phyloP scores from a whole-genome alignment of 2,888 invertebrate genomes.

The Acholoe squamosa region DNA sequence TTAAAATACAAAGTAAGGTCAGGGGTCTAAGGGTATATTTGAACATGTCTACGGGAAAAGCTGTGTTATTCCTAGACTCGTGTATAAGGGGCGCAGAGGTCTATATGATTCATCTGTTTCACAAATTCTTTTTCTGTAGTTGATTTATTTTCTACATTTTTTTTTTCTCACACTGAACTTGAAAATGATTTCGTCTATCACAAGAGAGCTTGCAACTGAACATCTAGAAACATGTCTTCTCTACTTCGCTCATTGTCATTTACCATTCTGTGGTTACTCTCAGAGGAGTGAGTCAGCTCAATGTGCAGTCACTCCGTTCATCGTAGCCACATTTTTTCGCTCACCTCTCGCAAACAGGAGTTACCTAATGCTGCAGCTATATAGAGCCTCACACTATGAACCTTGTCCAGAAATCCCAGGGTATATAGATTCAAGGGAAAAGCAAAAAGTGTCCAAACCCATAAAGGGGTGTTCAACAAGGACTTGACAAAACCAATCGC shows the following conservation, averaged over 20 bases:
- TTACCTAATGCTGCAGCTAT: neutral
- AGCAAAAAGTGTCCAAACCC: neutral
- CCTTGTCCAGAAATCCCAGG: neutral
- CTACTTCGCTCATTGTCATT: neutral
- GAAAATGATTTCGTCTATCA: constrained; percentile 47
- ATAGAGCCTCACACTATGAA: neutral
- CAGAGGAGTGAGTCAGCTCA: constrained; percentile 24
- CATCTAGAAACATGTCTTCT: constrained; percentile 46
- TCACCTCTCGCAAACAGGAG: neutral
- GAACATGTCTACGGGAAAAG: neutral
- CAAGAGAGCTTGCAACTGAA: constrained; percentile 47
- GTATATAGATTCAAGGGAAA: neutral
- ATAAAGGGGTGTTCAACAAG: too few relatives aligned
- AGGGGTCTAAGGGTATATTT: neutral
- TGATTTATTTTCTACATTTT: neutral
- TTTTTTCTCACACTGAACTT: constrained; percentile 35
- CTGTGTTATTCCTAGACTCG: neutral
- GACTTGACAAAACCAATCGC: too few relatives aligned
- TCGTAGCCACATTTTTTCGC: neutral
- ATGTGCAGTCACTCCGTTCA: constrained; percentile 40
- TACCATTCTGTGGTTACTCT: neutral
- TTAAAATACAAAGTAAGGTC: constrained; percentile 5
- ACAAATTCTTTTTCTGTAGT: neutral
- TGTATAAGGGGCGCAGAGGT: neutral
- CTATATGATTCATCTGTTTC: neutral